Base-by-base conservation (phyloP, 2,888 invertebrate genomes). In the Lepidonotus clava region DNA sequence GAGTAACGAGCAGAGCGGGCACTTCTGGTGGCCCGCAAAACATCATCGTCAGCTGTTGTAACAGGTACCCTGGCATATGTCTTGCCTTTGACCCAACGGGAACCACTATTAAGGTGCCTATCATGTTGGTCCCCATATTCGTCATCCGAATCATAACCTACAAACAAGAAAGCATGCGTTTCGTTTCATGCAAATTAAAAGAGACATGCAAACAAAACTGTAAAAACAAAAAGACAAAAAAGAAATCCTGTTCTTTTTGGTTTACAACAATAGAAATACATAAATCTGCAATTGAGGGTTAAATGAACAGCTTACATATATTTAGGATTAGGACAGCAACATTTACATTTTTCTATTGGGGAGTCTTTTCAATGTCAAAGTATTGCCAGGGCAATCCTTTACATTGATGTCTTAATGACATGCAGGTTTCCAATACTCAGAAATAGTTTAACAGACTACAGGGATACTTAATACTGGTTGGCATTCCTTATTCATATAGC, bases 131-230 rank as follows among this genome's bases (percentile, higher is more conserved):
- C 83, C 1, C 36, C 86, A 67, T 83, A 66, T 32, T 92, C 92
- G 86, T 93, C 93, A 88, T 93, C 93, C 53, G 92, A 91, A 88
- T 93, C 92, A 90, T 91, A 93, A 88, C 93, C 93, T 93, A 93
- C 77, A 93, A 92, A 90, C 87, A 89, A 91, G 89, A 88, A 83
- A 56, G 40, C 67, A 67, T 67, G 66, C 67, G 24, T 34, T 53
- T 18, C n/a, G 51, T 40, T 46, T 86, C 86, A 86, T 86, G 86
- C 86, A 83, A 86, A 53, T 85, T 21, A 86, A 83, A 83, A 56
- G 32, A 83, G 38, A 83, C 83, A 34, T 80, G 80, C 83, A 83
- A 53, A 56, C 32, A 56, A 18, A 56, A 83, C 11, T 41, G 46
- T 46, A 46, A 8, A 46, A 46, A 61, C 61, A 61, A 1, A 61